Conservation (phyloP, 2,888 invertebrate genomes). For the Hymenopus coronatus region DNA sequence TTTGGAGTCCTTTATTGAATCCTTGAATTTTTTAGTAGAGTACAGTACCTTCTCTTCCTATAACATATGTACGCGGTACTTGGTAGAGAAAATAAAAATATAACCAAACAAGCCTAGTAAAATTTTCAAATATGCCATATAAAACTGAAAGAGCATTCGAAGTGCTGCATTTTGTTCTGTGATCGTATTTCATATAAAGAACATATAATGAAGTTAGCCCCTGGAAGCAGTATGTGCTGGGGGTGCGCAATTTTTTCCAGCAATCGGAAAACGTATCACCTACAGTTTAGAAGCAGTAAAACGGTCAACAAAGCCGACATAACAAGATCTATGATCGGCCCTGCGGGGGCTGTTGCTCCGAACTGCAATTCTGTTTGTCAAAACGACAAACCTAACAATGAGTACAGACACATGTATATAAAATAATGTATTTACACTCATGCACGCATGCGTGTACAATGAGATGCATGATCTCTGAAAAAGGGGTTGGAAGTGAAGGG, state of each 20-base stretch:
- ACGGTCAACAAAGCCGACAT: neutral
- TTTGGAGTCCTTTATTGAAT: too few species aligned
- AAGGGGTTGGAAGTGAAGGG: conserved; percentile 7
- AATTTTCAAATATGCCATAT: neutral
- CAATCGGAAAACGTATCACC: neutral
- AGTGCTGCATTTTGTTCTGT: too few species aligned
- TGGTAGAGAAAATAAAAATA: too few species aligned
- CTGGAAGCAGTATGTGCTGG: neutral
- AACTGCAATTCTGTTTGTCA: neutral
- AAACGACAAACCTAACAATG: neutral
- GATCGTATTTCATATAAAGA: neutral
- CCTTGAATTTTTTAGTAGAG: too few species aligned
- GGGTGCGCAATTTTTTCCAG: neutral
- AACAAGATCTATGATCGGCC: neutral
- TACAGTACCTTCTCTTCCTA: too few species aligned
- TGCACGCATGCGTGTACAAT: conserved; percentile 13
- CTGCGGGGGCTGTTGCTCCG: neutral
- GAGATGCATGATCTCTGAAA: conserved; percentile 16
- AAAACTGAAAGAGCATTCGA: neutral
- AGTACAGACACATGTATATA: neutral
- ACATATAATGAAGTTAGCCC: neutral
- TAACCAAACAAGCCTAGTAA: neutral
- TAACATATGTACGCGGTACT: too few species aligned
- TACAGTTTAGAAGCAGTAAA: neutral
- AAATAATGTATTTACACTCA: conserved; percentile 16